A percentile compares a stretch with the other conserved stretches of the same genome.
phyloP scores from a whole-genome alignment of 2,113 vertebrate species.

The Zootoca vivipara region DNA sequence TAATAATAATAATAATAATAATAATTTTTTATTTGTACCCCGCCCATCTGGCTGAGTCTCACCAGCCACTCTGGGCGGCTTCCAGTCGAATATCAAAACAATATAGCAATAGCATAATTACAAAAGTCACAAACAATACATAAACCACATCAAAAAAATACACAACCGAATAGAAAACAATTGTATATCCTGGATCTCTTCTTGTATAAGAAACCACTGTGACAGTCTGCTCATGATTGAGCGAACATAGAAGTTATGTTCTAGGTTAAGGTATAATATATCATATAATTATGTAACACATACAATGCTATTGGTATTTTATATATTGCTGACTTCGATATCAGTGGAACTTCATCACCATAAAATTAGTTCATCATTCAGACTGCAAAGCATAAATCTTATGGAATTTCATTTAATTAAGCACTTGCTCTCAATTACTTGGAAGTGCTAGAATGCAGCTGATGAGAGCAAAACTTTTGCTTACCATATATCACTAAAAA shows the following conservation, averaged over 20 bases:
- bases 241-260: not conserved
- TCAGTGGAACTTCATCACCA: not conserved
- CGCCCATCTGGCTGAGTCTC: too few relatives aligned
- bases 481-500: constrained; percentile 45
- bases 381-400: not conserved
- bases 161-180: too few relatives aligned
- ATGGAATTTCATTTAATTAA: constrained; percentile 27
- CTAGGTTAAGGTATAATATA: not conserved
- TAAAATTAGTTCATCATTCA: not conserved
- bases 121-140: too few relatives aligned
- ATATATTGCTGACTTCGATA: not conserved
- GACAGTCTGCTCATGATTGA: not conserved
- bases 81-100: too few relatives aligned
- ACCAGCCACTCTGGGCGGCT: too few relatives aligned
- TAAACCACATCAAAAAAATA: too few relatives aligned
- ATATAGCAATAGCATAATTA: too few relatives aligned
- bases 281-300: not conserved
- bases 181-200: not conserved
- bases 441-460: not conserved
- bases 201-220: not conserved
- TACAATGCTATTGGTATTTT: not conserved
- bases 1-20: too few relatives aligned
- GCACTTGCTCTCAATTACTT: constrained; percentile 37
- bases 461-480: constrained; percentile 4
- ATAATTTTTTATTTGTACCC: too few relatives aligned